Base-by-base conservation (phyloP, 2,113 vertebrate genomes). In the Sinocyclocheilus anshuiensis region DNA sequence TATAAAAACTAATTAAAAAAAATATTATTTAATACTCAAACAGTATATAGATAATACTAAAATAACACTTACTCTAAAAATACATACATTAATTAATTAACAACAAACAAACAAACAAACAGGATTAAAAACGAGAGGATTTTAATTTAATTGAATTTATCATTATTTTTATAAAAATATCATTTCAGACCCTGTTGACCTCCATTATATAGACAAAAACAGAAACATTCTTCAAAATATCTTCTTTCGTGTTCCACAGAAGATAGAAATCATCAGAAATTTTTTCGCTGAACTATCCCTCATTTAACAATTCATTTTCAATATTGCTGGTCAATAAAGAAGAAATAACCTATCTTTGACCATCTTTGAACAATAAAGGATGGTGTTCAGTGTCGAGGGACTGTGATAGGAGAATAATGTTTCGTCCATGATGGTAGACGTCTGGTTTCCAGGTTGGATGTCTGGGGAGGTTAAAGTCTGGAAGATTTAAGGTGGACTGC, bases 401-500 rank as follows among this genome's bases (percentile, higher is more conserved):
- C 36, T 53, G 48, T 69, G 75, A 88, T 36, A 59, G 67, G 63
- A 26, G 24, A 29, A 55, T n/a, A 45, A 22, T 48, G 6, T 42
- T 24, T 61, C 20, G 18, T 26, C 6, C 39, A 1, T 86, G 81
- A 86, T 55, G 65, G 77, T 84, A 10, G 36, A 67, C 4, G 26
- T 89, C 77, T 77, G 86, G 79, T 77, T 81, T 57, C 71, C 53
- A 61, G 75, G 71, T 39, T 78, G 53, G 24, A 77, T 50, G 33
- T 69, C 63, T 42, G 74, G 81, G 53, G 78, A 86, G 81, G 81
- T 75, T 80, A 33, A 22, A 83, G 74, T 80, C 81, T 83, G 77
- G 81, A 83, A 84, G 88, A 85, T 84, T 89, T 80, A 90, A 88
- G 74, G 71, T 86, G 45, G 74, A 76, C 74, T 63, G 81, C 86